A percentile compares a stretch with the other conserved stretches of the same genome.
phyloP scores from a whole-genome alignment of 2,888 invertebrate species.

The Silvanus unidentatus region DNA sequence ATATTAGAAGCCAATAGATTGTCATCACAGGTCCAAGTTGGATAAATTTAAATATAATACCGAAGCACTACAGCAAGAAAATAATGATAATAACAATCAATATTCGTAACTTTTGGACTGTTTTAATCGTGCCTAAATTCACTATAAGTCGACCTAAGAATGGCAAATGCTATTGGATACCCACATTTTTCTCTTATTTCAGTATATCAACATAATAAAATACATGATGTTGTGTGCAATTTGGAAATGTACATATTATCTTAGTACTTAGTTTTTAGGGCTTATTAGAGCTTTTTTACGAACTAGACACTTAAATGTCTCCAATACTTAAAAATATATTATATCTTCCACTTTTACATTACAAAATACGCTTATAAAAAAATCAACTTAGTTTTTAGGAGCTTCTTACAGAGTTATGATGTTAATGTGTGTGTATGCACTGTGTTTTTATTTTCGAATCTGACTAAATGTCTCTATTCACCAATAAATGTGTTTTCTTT shows the following conservation, averaged over 20 bases:
- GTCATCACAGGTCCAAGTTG: constrained; percentile 28
- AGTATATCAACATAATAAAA: constrained; percentile 5
- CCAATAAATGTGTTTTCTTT: no score
- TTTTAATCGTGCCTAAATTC: constrained; percentile 28
- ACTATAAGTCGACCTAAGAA: constrained; percentile 21
- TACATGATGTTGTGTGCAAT: constrained; percentile 21
- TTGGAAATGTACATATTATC: constrained; percentile 9
- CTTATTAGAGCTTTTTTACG: constrained; percentile 10
- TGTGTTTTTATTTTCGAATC: no score
- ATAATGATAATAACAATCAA: constrained; percentile 16
- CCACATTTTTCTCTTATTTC: not conserved
- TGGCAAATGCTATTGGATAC: constrained; percentile 22
- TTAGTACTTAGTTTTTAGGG: constrained; percentile 16
- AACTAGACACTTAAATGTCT: constrained; percentile 4
- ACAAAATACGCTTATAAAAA: constrained; percentile 29
- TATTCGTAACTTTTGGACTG: constrained; percentile 25
- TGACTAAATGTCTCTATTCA: no score
- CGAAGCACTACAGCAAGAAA: constrained; percentile 12
- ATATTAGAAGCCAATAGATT: constrained; percentile 26
- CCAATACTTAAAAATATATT: constrained; percentile 6
- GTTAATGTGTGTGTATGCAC: no score
- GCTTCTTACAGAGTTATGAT: constrained; percentile 16
- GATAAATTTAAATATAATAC: no score
- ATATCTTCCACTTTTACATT: constrained; percentile 21
- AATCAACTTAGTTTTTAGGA: constrained; percentile 26